Percentiles rank a stretch among this genome's conserved stretches.
Evolutionary conservation across 1,140 invertebrate species (phyloP).

Genomic region (Zaprionus davidi): DNA sequence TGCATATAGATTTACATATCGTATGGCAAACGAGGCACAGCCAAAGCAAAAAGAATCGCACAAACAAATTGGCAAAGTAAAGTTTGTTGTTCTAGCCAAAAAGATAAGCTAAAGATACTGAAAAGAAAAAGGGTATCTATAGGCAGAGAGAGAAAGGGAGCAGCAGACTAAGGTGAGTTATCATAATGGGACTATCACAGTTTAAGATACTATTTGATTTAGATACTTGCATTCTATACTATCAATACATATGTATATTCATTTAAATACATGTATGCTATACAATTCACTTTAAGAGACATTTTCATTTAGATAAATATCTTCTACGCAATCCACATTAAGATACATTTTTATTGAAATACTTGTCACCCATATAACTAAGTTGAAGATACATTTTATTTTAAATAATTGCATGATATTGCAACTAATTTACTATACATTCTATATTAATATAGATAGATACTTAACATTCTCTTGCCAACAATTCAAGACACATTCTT

Average conservation of each 20-base stretch:
- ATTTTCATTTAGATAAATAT: no score
- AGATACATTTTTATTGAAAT: no score
- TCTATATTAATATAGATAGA: no score
- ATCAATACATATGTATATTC: no score
- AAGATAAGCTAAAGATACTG: not conserved
- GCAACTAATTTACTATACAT: no score
- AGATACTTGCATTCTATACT: no score
- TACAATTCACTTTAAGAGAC: no score
- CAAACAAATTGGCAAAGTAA: conserved; percentile 40
- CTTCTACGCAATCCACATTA: no score
- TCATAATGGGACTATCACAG: not conserved
- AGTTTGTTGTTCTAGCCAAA: conserved; percentile 2
- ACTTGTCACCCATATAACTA: no score
- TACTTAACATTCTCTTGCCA: no score
- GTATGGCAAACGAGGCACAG: conserved; percentile 15
- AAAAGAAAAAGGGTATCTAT: not conserved
- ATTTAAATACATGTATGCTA: no score
- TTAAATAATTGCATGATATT: not conserved
- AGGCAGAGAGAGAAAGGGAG: not conserved
- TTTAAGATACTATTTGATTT: not conserved
- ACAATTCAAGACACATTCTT: not conserved
- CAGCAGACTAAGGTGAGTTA: not conserved
- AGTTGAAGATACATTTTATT: no score
- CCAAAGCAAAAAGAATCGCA: conserved; percentile 13
- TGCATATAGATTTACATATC: conserved; percentile 61